Conservation (phyloP, 2,113 vertebrate genomes). For the Perca schrenkii region DNA sequence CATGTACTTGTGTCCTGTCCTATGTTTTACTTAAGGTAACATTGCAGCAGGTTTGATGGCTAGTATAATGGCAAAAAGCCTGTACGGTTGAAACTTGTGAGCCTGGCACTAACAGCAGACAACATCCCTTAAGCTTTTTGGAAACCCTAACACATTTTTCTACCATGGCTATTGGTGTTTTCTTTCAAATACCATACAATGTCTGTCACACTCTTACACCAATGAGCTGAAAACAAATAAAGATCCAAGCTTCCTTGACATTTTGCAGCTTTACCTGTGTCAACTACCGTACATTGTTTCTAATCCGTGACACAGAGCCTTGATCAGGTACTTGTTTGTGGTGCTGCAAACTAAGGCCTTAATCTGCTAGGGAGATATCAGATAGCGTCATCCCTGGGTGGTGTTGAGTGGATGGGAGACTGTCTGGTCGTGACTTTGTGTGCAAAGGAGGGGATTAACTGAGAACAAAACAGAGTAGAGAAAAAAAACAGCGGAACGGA, state of each 20-base stretch:
- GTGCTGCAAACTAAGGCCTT: constrained; percentile 69
- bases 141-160: constrained; percentile 35
- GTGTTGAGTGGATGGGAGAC: constrained; percentile 66
- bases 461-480: constrained; percentile 40
- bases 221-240: constrained; percentile 70
- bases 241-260: constrained; percentile 73
- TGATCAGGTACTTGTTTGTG: constrained; percentile 81
- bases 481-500: constrained; percentile 42
- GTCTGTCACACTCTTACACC: constrained; percentile 27
- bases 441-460: constrained; percentile 75
- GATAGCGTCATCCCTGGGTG: constrained; percentile 63
- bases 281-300: constrained; percentile 67
- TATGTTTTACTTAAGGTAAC: too few relatives aligned
- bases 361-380: constrained; percentile 72
- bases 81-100: constrained; percentile 4
- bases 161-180: neutral
- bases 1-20: neutral
- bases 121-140: constrained; percentile 16
- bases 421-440: constrained; percentile 78
- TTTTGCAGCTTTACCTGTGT: constrained; percentile 75
- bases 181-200: constrained; percentile 51
- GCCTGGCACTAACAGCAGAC: constrained; percentile 11
- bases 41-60: neutral
- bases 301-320: constrained; percentile 77
- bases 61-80: constrained; percentile 7